Evolutionary conservation across 2,888 invertebrate genomes (phyloP).

Genomic region (Pardosa pseudoannulata): DNA sequence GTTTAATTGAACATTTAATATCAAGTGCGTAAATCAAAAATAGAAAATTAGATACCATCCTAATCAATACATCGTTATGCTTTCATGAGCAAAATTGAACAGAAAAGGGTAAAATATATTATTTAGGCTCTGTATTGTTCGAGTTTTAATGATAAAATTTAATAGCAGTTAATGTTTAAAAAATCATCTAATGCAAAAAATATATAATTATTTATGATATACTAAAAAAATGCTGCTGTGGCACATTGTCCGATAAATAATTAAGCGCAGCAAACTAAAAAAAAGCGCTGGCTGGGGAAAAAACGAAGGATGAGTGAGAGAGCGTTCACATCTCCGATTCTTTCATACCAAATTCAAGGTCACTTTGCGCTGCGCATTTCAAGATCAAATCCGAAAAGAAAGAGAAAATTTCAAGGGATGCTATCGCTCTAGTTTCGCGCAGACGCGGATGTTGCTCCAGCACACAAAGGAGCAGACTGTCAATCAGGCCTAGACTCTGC

Average conservation of each 20-base stretch:
- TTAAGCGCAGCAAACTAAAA: conserved; percentile 7
- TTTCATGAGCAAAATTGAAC: no score
- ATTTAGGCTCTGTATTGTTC: no score
- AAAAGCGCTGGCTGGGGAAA: conserved; percentile 5
- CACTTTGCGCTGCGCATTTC: conserved; percentile 71
- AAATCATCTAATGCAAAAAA: no score
- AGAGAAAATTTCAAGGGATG: conserved; percentile 61
- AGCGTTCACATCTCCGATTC: conserved; percentile 62
- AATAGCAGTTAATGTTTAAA: no score
- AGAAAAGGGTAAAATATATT: no score
- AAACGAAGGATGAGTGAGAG: conserved; percentile 40
- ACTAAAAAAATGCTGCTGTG: neutral
- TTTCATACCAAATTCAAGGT: conserved; percentile 67
- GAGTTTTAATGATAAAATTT: no score
- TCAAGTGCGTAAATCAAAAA: no score
- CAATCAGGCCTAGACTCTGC: conserved; percentile 39
- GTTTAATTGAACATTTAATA: no score
- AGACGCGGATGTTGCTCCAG: conserved; percentile 67
- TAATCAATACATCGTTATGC: no score
- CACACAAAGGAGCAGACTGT: conserved; percentile 61
- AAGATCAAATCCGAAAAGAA: conserved; percentile 70
- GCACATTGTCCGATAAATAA: conserved; percentile 6
- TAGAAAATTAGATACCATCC: no score
- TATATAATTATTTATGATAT: neutral
- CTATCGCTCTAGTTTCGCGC: conserved; percentile 60